A percentile compares a stretch with the other conserved stretches of the same genome.
These are phyloP conservation scores for Psittacula echo DNA, from an alignment of 2,797 vertebrate genomes.

Conservation along the genomic window DNA sequence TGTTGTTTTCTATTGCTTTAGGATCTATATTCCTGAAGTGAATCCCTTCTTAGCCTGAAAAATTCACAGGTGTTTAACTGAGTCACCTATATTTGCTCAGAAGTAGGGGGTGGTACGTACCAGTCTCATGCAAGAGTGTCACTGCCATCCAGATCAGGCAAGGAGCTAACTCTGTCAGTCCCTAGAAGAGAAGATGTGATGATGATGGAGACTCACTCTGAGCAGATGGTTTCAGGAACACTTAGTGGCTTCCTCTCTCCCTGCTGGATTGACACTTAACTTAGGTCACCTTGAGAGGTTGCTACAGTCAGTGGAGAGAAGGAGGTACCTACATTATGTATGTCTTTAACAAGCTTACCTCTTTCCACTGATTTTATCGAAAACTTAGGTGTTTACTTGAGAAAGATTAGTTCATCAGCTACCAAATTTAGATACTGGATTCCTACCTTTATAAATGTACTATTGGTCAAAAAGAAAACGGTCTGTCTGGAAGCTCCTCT, in stretches of 20 bases:
- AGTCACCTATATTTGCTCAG: not conserved
- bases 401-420: not conserved
- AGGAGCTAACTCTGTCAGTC: not conserved
- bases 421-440: not conserved
- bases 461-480: not conserved
- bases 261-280: not conserved
- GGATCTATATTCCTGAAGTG: not conserved
- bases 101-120: not conserved
- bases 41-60: not conserved
- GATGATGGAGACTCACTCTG: not conserved
- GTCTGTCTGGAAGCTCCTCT: not conserved
- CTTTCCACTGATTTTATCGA: not conserved
- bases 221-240: not conserved
- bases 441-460: conserved; percentile 35
- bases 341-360: not conserved
- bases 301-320: not conserved
- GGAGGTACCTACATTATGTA: not conserved
- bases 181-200: not conserved
- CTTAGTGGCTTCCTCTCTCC: fast-evolving
- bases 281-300: not conserved
- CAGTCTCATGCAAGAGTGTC: not conserved
- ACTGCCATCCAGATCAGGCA: not conserved
- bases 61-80: not conserved
- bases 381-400: not conserved
- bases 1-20: not conserved